Evolutionary conservation across 1,140 invertebrate genomes (phyloP), one percentile per base, ranked within the genome.

Genomic region (Ceratosolen fusciceps): DNA sequence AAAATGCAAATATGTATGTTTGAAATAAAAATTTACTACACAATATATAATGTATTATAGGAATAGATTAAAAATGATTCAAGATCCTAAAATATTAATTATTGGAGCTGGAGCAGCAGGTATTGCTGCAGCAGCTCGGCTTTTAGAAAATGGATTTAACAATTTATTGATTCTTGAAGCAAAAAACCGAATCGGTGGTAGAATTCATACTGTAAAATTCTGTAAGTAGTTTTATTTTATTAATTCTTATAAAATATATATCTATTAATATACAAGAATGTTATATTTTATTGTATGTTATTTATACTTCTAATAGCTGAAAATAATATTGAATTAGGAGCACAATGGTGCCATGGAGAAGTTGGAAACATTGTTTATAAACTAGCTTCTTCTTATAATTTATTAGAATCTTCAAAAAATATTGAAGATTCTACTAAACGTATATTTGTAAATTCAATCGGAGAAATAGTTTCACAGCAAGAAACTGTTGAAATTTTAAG

Each of bases 341-440:
- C 95, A 29, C 95, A 97, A 84, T 96, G 95, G 94, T 92, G 96
- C 82, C 96, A 97, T 83, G 96, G 96, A 21, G 93, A 96, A 86
- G 89, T 93, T 79, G 91, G 90, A 24, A 95, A 96, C 90, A 85
- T 91, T 21, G 92, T 96, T 0, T 96, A 92, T 85, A 86, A 93
- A 67, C 83, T 94, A 49, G 93, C 93, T 0, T 92, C 92, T 70
- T 89, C 92, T 49, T 82, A 92, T 16, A 87, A 91, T 82, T 81
- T 94, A 2, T 82, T 94, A 10, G 89, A 84, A 80, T 85, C 86
- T 34, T 87, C 86, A 10, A 58, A 34, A 43, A 71, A 81, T 67
- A 71, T 87, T 21, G 58, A 83, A 21, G 58, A 88, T 65, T 84
- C 85, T n/a, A 81, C 84, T 24, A 85, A 82, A 68, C 85, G 83